A percentile compares a stretch with the other conserved stretches of the same genome.
These are phyloP conservation scores for Neogobius melanostomus DNA, from an alignment of 2,113 vertebrate genomes.

Conservation along the genomic window DNA sequence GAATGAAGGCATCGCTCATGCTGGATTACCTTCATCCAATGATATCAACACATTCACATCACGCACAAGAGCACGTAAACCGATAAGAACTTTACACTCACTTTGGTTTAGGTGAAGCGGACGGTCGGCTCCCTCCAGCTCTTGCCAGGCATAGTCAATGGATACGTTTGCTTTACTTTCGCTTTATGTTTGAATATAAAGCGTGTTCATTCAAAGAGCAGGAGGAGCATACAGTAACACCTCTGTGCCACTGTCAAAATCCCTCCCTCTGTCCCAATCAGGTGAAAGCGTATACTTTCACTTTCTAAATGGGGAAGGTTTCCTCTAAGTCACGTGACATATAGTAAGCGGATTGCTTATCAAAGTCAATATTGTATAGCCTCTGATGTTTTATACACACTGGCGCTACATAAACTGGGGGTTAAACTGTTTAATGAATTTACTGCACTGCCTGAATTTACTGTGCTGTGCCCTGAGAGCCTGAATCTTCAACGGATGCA, in stretches of 20 bases:
- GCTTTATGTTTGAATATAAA: conserved; percentile 5
- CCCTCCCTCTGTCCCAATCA: neutral
- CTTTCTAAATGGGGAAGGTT: neutral
- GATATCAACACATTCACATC: too few species aligned
- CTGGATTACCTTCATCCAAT: too few species aligned
- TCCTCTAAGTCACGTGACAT: conserved; percentile 69
- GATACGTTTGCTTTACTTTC: conserved; percentile 19
- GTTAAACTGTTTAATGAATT: too few species aligned
- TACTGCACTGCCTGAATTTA: too few species aligned
- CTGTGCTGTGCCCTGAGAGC: too few species aligned
- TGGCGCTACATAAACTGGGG: too few species aligned
- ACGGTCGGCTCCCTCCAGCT: neutral
- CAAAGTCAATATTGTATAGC: too few species aligned
- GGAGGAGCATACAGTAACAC: rapidly evolving
- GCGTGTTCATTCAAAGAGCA: neutral
- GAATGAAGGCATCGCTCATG: too few species aligned
- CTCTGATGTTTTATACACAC: too few species aligned
- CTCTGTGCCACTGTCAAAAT: neutral
- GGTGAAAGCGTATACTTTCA: conserved; percentile 21
- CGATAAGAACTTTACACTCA: neutral
- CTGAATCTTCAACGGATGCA: too few species aligned
- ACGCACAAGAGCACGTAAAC: neutral
- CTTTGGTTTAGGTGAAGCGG: neutral
- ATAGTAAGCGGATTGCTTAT: neutral
- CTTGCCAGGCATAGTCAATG: neutral